Percentiles rank a stretch among this genome's conserved stretches.
These are phyloP conservation scores for Idaea aversata DNA, from an alignment of 2,888 invertebrate genomes.

Conservation along the genomic window DNA sequence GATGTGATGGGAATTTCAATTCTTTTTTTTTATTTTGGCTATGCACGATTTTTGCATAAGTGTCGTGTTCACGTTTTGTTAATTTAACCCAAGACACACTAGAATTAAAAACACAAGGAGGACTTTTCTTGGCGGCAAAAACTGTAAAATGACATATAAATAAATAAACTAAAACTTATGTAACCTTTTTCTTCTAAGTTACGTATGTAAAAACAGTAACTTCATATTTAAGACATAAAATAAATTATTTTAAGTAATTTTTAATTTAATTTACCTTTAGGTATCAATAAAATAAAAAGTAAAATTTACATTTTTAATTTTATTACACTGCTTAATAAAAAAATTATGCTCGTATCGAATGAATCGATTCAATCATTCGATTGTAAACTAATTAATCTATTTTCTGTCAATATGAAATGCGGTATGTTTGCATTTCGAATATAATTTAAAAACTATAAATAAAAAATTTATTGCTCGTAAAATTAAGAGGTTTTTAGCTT, in stretches of 20 bases:
- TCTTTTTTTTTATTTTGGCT: neutral
- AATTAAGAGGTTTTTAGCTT: neutral
- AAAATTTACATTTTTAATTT: neutral
- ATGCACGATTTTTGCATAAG: neutral
- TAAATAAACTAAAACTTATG: too few species aligned
- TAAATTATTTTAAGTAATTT: neutral
- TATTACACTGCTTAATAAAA: neutral
- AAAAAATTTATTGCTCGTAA: conserved; percentile 15
- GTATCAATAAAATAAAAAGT: neutral
- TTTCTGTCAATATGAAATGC: neutral
- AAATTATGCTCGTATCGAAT: neutral
- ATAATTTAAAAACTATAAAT: conserved; percentile 25
- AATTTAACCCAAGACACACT: too few species aligned
- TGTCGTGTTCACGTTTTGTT: neutral
- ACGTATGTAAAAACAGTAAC: too few species aligned
- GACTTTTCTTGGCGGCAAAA: too few species aligned
- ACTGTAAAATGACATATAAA: too few species aligned
- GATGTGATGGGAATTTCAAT: neutral
- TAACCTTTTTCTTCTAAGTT: too few species aligned
- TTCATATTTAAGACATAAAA: neutral
- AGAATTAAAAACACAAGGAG: too few species aligned
- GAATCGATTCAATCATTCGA: neutral
- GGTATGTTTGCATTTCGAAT: conserved; percentile 3
- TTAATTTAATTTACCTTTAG: neutral
- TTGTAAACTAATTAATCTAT: neutral